phyloP scores from a whole-genome alignment of 2,113 vertebrate genomes.

The Capricornis sumatraensis region DNA sequence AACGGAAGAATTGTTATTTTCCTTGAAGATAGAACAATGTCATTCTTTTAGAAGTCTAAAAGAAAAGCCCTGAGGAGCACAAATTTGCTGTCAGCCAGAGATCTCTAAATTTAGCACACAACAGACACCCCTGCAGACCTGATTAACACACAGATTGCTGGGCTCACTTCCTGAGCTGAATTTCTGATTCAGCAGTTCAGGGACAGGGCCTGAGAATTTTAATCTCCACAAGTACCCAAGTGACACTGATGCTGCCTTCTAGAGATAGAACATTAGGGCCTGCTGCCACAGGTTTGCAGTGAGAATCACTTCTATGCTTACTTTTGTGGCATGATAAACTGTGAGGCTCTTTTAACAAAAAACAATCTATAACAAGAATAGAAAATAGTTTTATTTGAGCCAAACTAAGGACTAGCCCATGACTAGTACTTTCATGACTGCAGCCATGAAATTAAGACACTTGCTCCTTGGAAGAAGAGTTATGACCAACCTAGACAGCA shows the following conservation, averaged over 20 bases:
- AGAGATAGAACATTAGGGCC: background rate
- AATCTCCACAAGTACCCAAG: background rate
- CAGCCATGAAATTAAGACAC: background rate
- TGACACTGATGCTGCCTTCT: background rate
- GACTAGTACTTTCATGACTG: background rate
- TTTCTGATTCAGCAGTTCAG: background rate
- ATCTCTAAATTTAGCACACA: background rate
- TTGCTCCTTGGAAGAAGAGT: background rate
- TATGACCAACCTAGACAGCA: background rate
- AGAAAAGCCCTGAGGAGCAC: background rate
- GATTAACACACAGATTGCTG: background rate
- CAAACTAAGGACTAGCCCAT: background rate
- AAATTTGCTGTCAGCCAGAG: background rate
- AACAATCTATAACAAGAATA: background rate
- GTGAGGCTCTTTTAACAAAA: background rate
- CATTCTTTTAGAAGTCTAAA: background rate
- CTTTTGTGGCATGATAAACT: background rate
- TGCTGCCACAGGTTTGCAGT: background rate
- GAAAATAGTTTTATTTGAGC: background rate
- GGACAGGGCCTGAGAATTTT: background rate
- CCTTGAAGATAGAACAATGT: background rate
- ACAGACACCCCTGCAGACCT: background rate
- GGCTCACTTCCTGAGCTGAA: accelerated
- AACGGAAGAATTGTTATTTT: background rate
- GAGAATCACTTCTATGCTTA: background rate